phyloP scores from a whole-genome alignment of 2,113 vertebrate genomes.

The Pituophis catenifer region DNA sequence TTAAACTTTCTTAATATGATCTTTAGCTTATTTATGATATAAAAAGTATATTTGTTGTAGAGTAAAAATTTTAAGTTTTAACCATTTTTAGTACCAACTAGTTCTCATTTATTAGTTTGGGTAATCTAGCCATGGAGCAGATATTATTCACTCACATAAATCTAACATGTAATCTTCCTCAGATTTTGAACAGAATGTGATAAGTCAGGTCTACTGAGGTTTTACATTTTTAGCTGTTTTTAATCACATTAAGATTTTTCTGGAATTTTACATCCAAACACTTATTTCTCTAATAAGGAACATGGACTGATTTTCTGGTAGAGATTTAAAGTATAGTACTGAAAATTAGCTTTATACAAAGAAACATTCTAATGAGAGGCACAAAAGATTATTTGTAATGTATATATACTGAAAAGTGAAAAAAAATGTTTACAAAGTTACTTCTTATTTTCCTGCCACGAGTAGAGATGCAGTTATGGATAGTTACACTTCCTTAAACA shows the following conservation, averaged over 20 bases:
- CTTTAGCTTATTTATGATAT: background rate
- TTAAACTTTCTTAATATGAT: background rate
- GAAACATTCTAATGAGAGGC: background rate
- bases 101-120: background rate
- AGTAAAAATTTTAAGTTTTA: background rate
- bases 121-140: background rate
- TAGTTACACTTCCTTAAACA: background rate
- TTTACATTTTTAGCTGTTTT: background rate
- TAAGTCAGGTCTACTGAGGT: background rate
- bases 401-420: background rate
- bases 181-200: constrained; percentile 57
- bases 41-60: background rate
- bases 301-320: background rate
- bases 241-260: background rate
- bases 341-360: background rate
- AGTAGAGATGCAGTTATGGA: background rate
- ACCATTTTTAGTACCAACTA: background rate
- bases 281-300: background rate
- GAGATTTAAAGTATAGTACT: background rate
- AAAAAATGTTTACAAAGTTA: background rate
- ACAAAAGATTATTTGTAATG: background rate
- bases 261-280: background rate
- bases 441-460: background rate
- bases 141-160: constrained; percentile 23
- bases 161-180: constrained; percentile 31